Percentiles rank a stretch among this genome's conserved stretches.
Conservation (phyloP, 2,888 invertebrate species). For the Ophioninae sp. region DNA sequence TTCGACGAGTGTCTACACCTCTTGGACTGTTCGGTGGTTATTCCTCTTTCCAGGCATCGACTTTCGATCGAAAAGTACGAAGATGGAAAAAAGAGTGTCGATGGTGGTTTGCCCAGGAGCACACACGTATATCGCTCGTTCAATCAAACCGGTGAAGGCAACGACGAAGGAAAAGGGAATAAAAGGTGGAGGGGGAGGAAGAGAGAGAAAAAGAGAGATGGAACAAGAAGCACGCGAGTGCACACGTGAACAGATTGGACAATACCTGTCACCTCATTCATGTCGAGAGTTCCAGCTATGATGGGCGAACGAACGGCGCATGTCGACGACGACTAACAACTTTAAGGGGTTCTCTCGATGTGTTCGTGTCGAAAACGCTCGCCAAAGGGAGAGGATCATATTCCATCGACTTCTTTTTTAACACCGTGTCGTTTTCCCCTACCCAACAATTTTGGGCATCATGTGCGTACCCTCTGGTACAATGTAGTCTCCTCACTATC, state of each 20-base stretch:
- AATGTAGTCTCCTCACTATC: slow-evolving; percentile 3
- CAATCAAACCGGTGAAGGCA: slow-evolving; percentile 67
- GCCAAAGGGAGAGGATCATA: slow-evolving; percentile 72
- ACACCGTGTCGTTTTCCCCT: slow-evolving; percentile 39
- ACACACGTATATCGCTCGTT: slow-evolving; percentile 65
- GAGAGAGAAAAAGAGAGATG: slow-evolving; percentile 29
- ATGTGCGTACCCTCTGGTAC: slow-evolving; percentile 29
- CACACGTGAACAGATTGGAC: slow-evolving; percentile 70
- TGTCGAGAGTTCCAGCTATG: slow-evolving; percentile 69
- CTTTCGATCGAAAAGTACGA: slow-evolving; percentile 45
- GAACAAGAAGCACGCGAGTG: slow-evolving; percentile 65
- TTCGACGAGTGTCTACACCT: slow-evolving; percentile 3
- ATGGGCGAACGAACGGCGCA: slow-evolving; percentile 32
- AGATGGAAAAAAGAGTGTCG: slow-evolving; percentile 61
- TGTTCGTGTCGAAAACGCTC: slow-evolving; percentile 37
- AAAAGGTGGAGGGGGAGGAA: slow-evolving; percentile 36
- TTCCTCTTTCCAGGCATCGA: neutral
- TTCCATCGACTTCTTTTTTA: slow-evolving; percentile 77
- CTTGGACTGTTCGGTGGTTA: slow-evolving; percentile 24
- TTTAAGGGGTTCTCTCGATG: slow-evolving; percentile 61
- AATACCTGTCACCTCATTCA: slow-evolving; percentile 76
- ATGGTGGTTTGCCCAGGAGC: slow-evolving; percentile 69
- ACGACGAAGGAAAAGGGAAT: slow-evolving; percentile 15
- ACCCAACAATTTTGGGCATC: slow-evolving; percentile 24
- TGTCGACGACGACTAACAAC: slow-evolving; percentile 66